Evolutionary conservation across 2,797 vertebrate genomes (phyloP), one percentile per base, ranked within the genome.

Genomic region (Sebastolobus alascanus): DNA sequence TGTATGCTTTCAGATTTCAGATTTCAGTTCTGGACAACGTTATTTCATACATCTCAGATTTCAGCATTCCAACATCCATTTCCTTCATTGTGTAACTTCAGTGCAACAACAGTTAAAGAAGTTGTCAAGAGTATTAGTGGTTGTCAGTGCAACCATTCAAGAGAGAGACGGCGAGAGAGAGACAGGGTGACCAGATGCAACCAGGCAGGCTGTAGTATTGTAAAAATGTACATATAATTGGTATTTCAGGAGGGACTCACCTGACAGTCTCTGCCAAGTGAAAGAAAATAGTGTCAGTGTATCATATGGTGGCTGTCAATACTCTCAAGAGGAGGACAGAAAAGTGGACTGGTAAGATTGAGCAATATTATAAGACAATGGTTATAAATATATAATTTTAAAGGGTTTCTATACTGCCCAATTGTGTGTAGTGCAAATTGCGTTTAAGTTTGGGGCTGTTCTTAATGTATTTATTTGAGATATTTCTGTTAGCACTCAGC

Each of bases 181-280:
- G 58, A 66, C 25, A 61, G 52, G 68, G 71, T 69, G 85, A 84
- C 81, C 79, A 79, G 55, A 85, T 72, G 82, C 31, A 75, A 46
- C 79, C 56, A 75, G 76, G 70, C 72, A 63, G 64, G 77, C 60
- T 77, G 79, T 25, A 63, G 63, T 46, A 71, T 74, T 92, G 87
- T 88, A 84, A 86, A 50, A 65, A 43, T 60, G 25, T 38, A 64
- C 75, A 75, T 75, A 68, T 89, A 90, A 90, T 87, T 90, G 84
- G 84, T 84, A 70, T 88, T 87, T 90, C 75, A 79, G 80, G 68
- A 77, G 60, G 27, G 81, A 79, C 27, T 83, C 54, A 43, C 60
- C 40, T 86, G 87, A 84, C 87, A 88, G 58, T 61, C 50, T 63
- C 52, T 68, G 68, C 63, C 73, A 75, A 61, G 64, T 46, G 18